phyloP scores from a whole-genome alignment of 2,113 vertebrate genomes.

The Aspidoscelis tigris region DNA sequence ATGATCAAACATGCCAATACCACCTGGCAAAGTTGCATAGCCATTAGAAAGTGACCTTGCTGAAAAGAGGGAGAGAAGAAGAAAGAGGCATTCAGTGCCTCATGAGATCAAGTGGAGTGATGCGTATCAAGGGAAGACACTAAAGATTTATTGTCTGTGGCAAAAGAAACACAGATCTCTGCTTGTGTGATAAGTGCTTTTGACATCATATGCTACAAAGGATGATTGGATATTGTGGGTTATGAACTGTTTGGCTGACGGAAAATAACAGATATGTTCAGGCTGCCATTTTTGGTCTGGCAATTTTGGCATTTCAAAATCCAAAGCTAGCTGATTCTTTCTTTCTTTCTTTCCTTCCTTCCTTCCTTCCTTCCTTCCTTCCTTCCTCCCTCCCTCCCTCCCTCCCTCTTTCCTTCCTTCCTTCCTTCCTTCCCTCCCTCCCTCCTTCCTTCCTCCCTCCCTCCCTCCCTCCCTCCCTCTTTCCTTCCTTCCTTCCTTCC shows the following conservation, averaged over 20 bases:
- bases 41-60: slow-evolving; percentile 80
- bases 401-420: no score
- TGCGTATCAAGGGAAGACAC: slow-evolving; percentile 78
- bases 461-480: no score
- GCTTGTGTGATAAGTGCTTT: slow-evolving; percentile 75
- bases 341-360: neutral
- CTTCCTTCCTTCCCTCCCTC: no score
- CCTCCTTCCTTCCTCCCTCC: no score
- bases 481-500: no score
- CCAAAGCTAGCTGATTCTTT: neutral
- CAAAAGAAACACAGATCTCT: slow-evolving; percentile 83
- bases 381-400: no score
- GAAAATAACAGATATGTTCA: slow-evolving; percentile 52
- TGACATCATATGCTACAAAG: slow-evolving; percentile 73
- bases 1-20: slow-evolving; percentile 56
- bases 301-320: neutral
- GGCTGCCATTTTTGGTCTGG: slow-evolving; percentile 5
- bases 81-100: slow-evolving; percentile 65
- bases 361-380: no score
- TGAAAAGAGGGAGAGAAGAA: slow-evolving; percentile 63
- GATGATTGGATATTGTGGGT: slow-evolving; percentile 62
- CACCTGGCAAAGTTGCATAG: slow-evolving; percentile 66
- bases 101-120: slow-evolving; percentile 79
- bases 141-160: slow-evolving; percentile 86
- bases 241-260: slow-evolving; percentile 58